Evolutionary conservation across 2,888 invertebrate species (phyloP).

Genomic region (Calameuta filiformis): DNA sequence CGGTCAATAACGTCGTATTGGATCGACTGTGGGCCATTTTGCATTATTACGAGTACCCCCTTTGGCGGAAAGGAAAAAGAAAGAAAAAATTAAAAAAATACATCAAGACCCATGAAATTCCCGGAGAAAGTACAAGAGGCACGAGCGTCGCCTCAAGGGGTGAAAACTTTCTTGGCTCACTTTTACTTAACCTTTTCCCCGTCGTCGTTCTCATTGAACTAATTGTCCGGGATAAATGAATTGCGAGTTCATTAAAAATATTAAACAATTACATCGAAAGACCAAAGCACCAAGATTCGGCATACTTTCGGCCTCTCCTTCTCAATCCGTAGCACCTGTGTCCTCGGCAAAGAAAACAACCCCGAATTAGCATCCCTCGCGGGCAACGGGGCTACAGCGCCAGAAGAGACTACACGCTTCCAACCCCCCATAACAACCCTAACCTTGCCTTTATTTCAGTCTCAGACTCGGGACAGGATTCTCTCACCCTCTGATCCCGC

Average conservation of each 20-base stretch:
- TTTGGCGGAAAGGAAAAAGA: too few species aligned
- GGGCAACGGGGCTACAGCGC: slow-evolving; percentile 9
- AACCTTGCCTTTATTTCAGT: slow-evolving; percentile 15
- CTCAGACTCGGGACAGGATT: not conserved
- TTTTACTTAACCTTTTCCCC: not conserved
- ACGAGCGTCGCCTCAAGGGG: too few species aligned
- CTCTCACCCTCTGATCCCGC: not conserved
- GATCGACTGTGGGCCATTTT: too few species aligned
- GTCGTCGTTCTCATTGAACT: slow-evolving; percentile 4
- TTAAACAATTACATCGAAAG: slow-evolving; percentile 7
- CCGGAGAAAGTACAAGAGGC: too few species aligned
- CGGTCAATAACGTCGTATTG: too few species aligned
- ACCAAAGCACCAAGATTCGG: not conserved
- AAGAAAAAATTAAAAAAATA: too few species aligned
- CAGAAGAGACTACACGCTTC: not conserved
- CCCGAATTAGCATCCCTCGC: slow-evolving; percentile 18
- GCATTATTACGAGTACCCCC: too few species aligned
- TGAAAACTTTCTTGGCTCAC: too few species aligned
- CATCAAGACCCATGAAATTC: too few species aligned
- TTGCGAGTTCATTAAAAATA: slow-evolving; percentile 13
- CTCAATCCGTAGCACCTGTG: slow-evolving; percentile 12
- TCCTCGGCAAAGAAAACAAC: slow-evolving; percentile 20
- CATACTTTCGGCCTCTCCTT: not conserved
- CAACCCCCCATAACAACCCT: slow-evolving; percentile 12
- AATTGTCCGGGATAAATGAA: slow-evolving; percentile 14